Base-by-base conservation (phyloP, 2,113 vertebrate species). In the Zingel zingel region DNA sequence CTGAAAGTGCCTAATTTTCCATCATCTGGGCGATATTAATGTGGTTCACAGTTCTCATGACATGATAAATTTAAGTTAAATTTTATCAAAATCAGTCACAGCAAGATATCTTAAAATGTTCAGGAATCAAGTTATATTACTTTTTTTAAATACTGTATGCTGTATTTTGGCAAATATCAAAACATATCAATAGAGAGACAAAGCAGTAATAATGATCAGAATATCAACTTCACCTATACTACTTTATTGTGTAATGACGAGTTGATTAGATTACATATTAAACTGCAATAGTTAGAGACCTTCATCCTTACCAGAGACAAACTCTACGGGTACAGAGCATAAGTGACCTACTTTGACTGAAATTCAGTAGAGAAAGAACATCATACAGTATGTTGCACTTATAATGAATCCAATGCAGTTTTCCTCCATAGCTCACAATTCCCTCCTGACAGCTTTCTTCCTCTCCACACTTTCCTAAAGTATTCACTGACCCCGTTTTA, bases 401-500 rank as follows among this genome's bases (percentile, higher is more conserved):
- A 9, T 59, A 70, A 73, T 30, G 45, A 63, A 73, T 47, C 18
- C 16, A 54, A 1, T 50, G 36, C 39, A 75, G 51, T 56, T 86
- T 45, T 74, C 23, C n/a, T 85, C 59, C 21, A 47, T 30, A 56
- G 33, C 43, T 48, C 10, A 53, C 48, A 68, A 82, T 83, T 78
- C 78, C 67, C 58, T 58, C n/a, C 27, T 27, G 62, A 45, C 66
- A 68, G 64, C 27, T 39, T 71, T 82, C 51, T 63, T 74, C 57
- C 39, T 51, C 36, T 58, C 57, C 68, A 63, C 70, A 30, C n/a
- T 82, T 51, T 61, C 23, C 61, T 58, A 59, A 15, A 66, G 36
- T 62, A 61, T 51, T 45, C 56, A 61, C 65, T 89, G 81, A 87
- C 83, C 77, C 12, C 1, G 4, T 71, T 88, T 30, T 80, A 9